Percentiles rank a stretch among this genome's conserved stretches.
Conservation (phyloP, 2,888 invertebrate species). For the Plebejus argus region DNA sequence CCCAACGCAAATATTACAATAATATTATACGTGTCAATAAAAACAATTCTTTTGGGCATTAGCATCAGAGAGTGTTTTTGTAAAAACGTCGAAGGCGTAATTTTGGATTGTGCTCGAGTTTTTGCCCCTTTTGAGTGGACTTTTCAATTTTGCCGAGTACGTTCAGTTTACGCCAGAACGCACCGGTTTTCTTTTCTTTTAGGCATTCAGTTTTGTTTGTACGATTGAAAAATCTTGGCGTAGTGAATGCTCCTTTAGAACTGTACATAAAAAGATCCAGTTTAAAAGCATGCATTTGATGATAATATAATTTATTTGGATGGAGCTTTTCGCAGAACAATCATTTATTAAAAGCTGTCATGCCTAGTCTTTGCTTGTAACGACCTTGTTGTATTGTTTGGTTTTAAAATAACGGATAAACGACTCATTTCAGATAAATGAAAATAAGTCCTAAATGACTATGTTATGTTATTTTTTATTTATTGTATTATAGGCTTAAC, state of each 20-base stretch:
- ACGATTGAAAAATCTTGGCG: constrained; percentile 30
- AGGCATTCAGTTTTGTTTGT: constrained; percentile 53
- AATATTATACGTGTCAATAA: not conserved
- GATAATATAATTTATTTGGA: not conserved
- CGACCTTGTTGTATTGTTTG: not conserved
- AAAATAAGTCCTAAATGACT: too few species aligned
- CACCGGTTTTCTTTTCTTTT: constrained; percentile 71
- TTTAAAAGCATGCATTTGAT: not conserved
- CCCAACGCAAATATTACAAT: not conserved
- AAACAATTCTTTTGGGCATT: constrained; percentile 36
- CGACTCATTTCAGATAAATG: too few species aligned
- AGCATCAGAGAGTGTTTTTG: constrained; percentile 45
- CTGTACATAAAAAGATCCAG: not conserved
- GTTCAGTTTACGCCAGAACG: constrained; percentile 59
- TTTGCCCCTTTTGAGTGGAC: constrained; percentile 65
- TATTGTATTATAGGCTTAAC: not conserved
- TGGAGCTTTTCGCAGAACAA: too few species aligned
- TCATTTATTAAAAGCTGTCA: not conserved
- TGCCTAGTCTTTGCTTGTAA: not conserved
- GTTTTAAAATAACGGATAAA: not conserved
- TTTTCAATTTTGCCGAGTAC: constrained; percentile 77
- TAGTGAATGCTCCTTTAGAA: constrained; percentile 26
- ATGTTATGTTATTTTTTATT: not conserved
- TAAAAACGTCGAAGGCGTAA: constrained; percentile 63
- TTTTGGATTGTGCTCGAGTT: constrained; percentile 67